Evolutionary conservation across 2,888 invertebrate genomes (phyloP), one percentile per base, ranked within the genome.

Genomic region (Lasius platythorax): DNA sequence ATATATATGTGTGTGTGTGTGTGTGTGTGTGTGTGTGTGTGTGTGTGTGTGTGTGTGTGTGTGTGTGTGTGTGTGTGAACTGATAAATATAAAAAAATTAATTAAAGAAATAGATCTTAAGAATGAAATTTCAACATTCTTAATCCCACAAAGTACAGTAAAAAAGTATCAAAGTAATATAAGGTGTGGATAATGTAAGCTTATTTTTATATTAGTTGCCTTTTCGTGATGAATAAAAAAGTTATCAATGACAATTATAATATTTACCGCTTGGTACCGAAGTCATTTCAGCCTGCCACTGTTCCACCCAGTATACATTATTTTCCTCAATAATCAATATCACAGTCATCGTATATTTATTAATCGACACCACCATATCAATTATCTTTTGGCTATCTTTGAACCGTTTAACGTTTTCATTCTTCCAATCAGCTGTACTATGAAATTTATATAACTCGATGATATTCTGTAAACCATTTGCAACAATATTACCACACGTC

Each of bases 371-470:
- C 18, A 63, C 82, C 74, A 93, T 87, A 11, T 93, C 93, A 64
- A 91, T 64, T n/a, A 93, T 84, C 11, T 63, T 85, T 23, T 88
- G 82, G 12, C 37, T 85, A 15, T 85, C 63, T 2, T 85, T 58
- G 33, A 92, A 74, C 0, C 78, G 66, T 37, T 86, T 74, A 11
- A 67, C 18, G 3, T 56, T 37, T 28, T 87, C n/a, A 0, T 56
- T 15, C 0, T 37, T 58, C 68, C 74, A 87, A 23, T 86, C 67
- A 11, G 83, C 79, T 11, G 87, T 70, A 12, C 86, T 89, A 28
- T 79, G 85, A 12, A 93, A 85, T 66, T 91, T 92, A 82, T 92
- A 93, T n/a, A 93, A 40, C 43, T 79, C 66, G 12, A 93, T 11
- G 15, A 67, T 64, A 23, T 88, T 86, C 91, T 94, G 82, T 8